Evolutionary conservation across 2,797 vertebrate species (phyloP).

Genomic region (Xenentodon cancila): DNA sequence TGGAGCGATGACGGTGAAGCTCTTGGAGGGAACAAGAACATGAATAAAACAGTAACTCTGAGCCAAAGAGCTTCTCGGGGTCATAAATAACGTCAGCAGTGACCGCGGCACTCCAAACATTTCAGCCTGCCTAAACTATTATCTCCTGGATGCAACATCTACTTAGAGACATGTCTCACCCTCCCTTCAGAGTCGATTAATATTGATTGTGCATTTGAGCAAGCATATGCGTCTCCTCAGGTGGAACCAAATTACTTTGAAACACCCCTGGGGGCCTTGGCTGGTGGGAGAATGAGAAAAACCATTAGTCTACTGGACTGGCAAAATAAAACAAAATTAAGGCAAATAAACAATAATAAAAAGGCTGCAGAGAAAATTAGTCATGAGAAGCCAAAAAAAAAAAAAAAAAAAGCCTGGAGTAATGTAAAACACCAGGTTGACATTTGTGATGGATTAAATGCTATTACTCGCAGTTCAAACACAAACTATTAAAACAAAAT

Average conservation of each 20-base stretch:
- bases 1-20: constrained; percentile 32
- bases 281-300: constrained; percentile 50
- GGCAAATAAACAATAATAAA: constrained; percentile 67
- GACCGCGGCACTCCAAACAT: constrained; percentile 55
- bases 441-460: constrained; percentile 41
- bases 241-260: constrained; percentile 77
- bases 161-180: constrained; percentile 54
- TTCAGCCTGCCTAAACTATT: constrained; percentile 69
- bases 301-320: constrained; percentile 60
- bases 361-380: constrained; percentile 31
- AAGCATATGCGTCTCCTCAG: constrained; percentile 70
- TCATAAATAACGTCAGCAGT: constrained; percentile 70
- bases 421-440: constrained; percentile 47
- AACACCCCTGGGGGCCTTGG: constrained; percentile 53
- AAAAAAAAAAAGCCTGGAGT: constrained; percentile 22
- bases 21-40: constrained; percentile 37
- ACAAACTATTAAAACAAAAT: constrained; percentile 5
- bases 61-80: constrained; percentile 49
- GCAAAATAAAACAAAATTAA: constrained; percentile 73
- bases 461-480: constrained; percentile 10
- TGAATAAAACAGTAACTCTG: constrained; percentile 43
- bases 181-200: constrained; percentile 68
- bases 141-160: constrained; percentile 68
- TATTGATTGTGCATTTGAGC: constrained; percentile 80
- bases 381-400: constrained; percentile 28